A percentile compares a stretch with the other conserved stretches of the same genome.
phyloP scores from a whole-genome alignment of 2,888 invertebrate genomes.

The Melanchra persicariae region DNA sequence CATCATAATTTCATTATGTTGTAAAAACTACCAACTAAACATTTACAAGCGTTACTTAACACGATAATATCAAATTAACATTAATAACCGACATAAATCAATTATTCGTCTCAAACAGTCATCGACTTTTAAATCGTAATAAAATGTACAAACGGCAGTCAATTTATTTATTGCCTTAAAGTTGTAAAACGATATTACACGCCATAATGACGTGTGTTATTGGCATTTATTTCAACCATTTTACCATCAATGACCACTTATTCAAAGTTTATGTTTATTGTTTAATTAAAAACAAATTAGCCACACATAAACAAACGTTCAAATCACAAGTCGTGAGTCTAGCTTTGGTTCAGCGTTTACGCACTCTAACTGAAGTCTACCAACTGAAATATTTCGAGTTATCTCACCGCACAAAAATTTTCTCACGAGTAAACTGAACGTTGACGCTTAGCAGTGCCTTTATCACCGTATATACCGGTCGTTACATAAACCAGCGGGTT shows the following conservation, averaged over 20 bases:
- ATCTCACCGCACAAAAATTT: constrained; percentile 46
- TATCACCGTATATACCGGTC: constrained; percentile 69
- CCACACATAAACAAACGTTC: constrained; percentile 70
- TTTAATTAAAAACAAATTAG: constrained; percentile 85
- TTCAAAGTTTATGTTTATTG: constrained; percentile 86
- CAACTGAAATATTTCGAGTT: constrained; percentile 40
- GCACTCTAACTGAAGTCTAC: constrained; percentile 12
- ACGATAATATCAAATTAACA: constrained; percentile 83
- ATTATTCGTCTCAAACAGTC: constrained; percentile 89
- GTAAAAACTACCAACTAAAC: constrained; percentile 50
- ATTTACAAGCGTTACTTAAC: constrained; percentile 71
- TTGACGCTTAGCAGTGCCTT: constrained; percentile 58
- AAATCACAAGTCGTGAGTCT: constrained; percentile 38
- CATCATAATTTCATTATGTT: constrained; percentile 26
- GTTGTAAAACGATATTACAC: constrained; percentile 90
- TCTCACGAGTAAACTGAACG: constrained; percentile 71
- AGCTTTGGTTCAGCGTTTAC: constrained; percentile 35
- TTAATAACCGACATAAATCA: constrained; percentile 89
- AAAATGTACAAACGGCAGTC: constrained; percentile 90
- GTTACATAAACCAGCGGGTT: constrained; percentile 70
- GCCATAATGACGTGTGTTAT: constrained; percentile 89
- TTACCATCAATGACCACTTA: constrained; percentile 86
- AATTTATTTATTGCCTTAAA: constrained; percentile 90
- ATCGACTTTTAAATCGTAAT: constrained; percentile 90
- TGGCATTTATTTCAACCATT: constrained; percentile 88